Evolutionary conservation across 2,113 vertebrate species (phyloP).

Genomic region (Heterotis niloticus): DNA sequence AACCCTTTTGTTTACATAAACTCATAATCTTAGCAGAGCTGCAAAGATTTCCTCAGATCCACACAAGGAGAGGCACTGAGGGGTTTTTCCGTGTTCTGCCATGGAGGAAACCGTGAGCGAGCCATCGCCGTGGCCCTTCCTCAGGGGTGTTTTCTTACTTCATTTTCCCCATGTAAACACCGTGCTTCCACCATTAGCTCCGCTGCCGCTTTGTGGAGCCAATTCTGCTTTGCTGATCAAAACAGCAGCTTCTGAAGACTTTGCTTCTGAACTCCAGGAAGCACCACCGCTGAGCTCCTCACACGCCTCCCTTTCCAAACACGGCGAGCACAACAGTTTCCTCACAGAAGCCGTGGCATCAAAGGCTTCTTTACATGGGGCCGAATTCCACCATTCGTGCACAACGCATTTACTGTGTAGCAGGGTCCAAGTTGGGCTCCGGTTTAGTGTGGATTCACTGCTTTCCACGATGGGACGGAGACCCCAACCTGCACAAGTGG

Average conservation of each 20-base stretch:
- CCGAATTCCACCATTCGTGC: background rate
- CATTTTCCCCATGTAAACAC: constrained; percentile 66
- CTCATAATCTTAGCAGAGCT: background rate
- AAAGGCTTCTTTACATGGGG: background rate
- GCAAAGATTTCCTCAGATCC: background rate
- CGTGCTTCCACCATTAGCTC: constrained; percentile 67
- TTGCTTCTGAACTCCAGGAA: too few species aligned
- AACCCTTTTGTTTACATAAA: background rate
- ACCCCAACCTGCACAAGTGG: too few species aligned
- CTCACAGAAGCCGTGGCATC: too few species aligned
- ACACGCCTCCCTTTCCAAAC: too few species aligned
- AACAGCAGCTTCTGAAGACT: constrained; percentile 2
- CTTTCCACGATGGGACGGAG: too few species aligned
- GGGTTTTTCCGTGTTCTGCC: background rate
- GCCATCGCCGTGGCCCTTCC: constrained; percentile 37
- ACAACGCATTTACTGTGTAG: too few species aligned
- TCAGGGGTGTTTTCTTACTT: constrained; percentile 58
- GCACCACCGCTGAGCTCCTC: too few species aligned
- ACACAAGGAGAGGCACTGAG: background rate
- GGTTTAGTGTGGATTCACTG: too few species aligned
- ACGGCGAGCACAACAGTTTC: too few species aligned
- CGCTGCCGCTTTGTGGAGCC: constrained; percentile 58
- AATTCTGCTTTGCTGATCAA: constrained; percentile 61
- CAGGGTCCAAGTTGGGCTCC: too few species aligned
- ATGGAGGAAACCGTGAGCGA: background rate